A percentile compares a stretch with the other conserved stretches of the same genome.
Conservation (phyloP, 2,888 invertebrate species). For the Pemphredon lugubris region DNA sequence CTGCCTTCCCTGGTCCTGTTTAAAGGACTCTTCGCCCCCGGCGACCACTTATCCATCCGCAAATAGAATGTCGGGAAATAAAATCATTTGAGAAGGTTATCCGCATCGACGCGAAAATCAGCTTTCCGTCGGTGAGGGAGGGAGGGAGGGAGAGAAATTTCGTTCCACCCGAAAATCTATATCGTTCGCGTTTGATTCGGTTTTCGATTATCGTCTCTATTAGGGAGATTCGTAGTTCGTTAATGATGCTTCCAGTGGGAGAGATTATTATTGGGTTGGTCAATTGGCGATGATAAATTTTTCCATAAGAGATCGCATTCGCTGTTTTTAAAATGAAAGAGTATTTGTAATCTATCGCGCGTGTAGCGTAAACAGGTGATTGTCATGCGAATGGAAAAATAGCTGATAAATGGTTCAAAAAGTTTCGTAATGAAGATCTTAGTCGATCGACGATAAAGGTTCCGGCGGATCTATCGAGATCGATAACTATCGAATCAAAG, state of each 20-base stretch:
- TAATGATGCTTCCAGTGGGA: not conserved
- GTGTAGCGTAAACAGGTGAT: no score
- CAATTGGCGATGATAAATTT: no score
- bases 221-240: not conserved
- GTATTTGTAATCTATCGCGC: no score
- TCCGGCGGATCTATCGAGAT: no score
- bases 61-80: slow-evolving; percentile 27
- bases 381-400: no score
- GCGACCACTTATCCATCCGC: not conserved
- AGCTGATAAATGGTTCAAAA: no score
- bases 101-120: slow-evolving; percentile 13
- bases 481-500: no score
- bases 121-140: not conserved
- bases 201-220: not conserved
- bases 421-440: no score
- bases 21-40: slow-evolving; percentile 5
- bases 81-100: slow-evolving; percentile 52
- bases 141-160: not conserved
- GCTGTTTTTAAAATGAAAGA: no score
- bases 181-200: not conserved
- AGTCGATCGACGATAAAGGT: no score
- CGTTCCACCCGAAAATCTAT: not conserved
- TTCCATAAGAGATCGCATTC: no score
- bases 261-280: no score
- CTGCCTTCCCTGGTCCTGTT: slow-evolving; percentile 9